phyloP scores from a whole-genome alignment of 2,113 vertebrate species.

The Micronycteris hirsuta region DNA sequence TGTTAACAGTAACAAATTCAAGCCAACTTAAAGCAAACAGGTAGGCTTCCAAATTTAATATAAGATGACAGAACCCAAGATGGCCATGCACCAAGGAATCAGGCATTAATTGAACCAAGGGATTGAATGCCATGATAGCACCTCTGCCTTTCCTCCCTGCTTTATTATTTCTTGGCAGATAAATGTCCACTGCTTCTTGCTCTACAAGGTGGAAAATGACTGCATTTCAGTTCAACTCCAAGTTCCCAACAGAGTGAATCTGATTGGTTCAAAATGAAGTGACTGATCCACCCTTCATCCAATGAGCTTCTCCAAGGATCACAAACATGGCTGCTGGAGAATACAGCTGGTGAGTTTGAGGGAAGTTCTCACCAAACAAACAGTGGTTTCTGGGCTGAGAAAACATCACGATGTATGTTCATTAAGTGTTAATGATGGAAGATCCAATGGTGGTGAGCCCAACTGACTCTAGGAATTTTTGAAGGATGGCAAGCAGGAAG shows the following conservation, averaged over 20 bases:
- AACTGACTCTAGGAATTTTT: background rate
- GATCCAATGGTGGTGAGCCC: background rate
- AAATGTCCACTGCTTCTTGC: background rate
- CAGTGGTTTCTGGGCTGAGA: background rate
- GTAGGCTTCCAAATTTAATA: background rate
- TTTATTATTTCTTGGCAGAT: background rate
- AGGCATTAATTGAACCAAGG: background rate
- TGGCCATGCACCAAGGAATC: background rate
- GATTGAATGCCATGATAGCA: background rate
- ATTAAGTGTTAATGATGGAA: background rate
- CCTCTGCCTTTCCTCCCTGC: background rate
- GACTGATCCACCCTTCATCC: background rate
- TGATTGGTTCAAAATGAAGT: background rate
- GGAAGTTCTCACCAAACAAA: background rate
- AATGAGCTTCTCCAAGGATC: background rate
- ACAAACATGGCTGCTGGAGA: background rate
- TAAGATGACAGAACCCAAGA: background rate
- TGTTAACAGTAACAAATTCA: background rate
- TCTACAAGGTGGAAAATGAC: background rate
- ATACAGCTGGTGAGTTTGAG: background rate
- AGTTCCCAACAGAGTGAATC: background rate
- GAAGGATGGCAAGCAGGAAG: background rate
- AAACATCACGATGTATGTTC: background rate
- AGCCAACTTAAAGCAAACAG: background rate
- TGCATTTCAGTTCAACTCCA: background rate